Conservation (phyloP, 2,797 vertebrate genomes). For the Ibycter americanus region DNA sequence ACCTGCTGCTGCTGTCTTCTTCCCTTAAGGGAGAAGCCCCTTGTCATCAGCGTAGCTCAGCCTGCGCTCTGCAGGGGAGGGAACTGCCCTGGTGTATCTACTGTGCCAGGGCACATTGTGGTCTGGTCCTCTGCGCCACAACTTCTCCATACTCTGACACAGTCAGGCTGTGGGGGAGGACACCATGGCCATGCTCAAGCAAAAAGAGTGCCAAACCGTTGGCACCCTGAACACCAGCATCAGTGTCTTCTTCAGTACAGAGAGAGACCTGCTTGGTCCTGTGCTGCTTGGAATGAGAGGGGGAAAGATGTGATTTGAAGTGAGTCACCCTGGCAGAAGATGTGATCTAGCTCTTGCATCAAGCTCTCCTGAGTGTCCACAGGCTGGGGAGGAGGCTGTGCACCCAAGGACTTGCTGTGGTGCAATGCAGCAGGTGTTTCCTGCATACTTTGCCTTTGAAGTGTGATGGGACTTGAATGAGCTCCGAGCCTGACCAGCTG, state of each 20-base stretch:
- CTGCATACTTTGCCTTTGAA: background rate
- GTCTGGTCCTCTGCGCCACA: background rate
- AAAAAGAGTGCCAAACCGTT: background rate
- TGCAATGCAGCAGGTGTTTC: background rate
- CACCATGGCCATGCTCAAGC: background rate
- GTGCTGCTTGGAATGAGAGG: background rate
- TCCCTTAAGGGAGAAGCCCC: background rate
- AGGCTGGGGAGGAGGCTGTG: background rate
- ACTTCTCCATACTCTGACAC: background rate
- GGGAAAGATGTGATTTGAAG: background rate
- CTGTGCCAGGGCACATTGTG: background rate
- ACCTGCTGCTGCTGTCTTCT: rapidly evolving
- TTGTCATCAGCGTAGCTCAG: background rate
- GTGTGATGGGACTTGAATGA: background rate
- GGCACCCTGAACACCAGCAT: background rate
- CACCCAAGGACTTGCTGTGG: background rate
- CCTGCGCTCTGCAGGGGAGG: background rate
- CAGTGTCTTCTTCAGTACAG: background rate
- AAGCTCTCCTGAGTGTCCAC: rapidly evolving
- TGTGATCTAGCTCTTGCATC: background rate
- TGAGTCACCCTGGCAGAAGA: background rate
- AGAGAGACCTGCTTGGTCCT: background rate
- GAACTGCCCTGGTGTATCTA: background rate
- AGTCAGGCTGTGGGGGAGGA: rapidly evolving
- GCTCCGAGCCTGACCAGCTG: background rate